Evolutionary conservation across 2,797 vertebrate genomes (phyloP).

Genomic region (Thripadectes ignobilis): DNA sequence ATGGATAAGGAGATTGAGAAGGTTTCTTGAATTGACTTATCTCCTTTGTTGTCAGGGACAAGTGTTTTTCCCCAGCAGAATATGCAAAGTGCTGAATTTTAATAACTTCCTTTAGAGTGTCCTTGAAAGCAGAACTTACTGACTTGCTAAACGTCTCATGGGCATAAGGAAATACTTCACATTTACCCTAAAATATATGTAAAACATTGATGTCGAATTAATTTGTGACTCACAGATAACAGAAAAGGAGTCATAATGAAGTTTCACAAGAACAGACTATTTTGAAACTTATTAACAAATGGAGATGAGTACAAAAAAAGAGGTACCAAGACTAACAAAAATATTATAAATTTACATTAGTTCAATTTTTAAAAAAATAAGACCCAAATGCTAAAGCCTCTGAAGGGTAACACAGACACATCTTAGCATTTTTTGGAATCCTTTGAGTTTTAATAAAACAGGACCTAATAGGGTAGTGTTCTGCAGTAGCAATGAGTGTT

Average conservation of each 20-base stretch:
- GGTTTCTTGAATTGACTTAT: slow-evolving; percentile 18
- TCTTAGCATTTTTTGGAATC: not conserved
- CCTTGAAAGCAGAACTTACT: slow-evolving; percentile 55
- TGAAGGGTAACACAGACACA: not conserved
- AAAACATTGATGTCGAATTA: slow-evolving; percentile 44
- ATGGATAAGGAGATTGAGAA: not conserved
- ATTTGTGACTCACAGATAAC: slow-evolving; percentile 49
- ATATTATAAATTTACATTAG: not conserved
- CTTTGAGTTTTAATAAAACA: not conserved
- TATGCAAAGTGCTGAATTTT: slow-evolving; percentile 68
- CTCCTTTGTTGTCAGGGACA: slow-evolving; percentile 39
- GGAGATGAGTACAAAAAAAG: slow-evolving; percentile 1
- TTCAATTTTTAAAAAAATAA: slow-evolving; percentile 18
- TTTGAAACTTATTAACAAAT: slow-evolving; percentile 16
- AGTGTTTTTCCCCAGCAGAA: slow-evolving; percentile 20
- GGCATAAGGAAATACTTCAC: slow-evolving; percentile 43
- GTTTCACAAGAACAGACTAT: slow-evolving; percentile 10
- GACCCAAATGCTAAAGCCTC: not conserved
- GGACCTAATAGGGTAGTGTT: not conserved
- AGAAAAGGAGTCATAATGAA: slow-evolving; percentile 31
- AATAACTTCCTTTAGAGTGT: slow-evolving; percentile 67
- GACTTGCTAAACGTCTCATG: slow-evolving; percentile 40
- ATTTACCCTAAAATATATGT: slow-evolving; percentile 50
- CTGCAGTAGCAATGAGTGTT: not conserved
- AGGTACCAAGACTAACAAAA: not conserved